Evolutionary conservation across 2,888 invertebrate species (phyloP).

Genomic region (Imbricaverruca yamaguchii): DNA sequence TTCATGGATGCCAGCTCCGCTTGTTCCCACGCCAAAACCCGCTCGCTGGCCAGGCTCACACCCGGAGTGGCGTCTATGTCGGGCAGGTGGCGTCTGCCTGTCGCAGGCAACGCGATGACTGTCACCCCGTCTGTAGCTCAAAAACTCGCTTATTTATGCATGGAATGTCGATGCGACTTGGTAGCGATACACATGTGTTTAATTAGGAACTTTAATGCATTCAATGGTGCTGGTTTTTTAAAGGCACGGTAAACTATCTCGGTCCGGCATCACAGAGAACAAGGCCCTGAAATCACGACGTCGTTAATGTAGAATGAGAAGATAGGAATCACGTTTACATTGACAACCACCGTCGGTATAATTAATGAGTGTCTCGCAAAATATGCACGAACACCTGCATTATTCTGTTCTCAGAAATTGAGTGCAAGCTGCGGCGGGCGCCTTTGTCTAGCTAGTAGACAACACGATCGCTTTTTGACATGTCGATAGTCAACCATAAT

Average conservation of each 20-base stretch:
- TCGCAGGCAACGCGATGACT: too few relatives aligned
- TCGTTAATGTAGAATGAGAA: background rate
- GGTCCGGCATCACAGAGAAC: background rate
- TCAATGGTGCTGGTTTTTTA: constrained; percentile 4
- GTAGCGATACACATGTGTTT: background rate
- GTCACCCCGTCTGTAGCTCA: background rate
- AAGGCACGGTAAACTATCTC: background rate
- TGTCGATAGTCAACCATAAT: too few relatives aligned
- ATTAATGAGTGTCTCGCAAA: background rate
- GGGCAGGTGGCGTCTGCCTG: too few relatives aligned
- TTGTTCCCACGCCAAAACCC: too few relatives aligned
- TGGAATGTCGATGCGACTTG: background rate
- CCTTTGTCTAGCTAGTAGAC: too few relatives aligned
- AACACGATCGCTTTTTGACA: too few relatives aligned
- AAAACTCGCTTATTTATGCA: constrained; percentile 4
- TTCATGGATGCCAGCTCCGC: too few relatives aligned
- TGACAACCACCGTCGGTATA: background rate
- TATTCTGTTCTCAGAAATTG: background rate
- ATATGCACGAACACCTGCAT: constrained; percentile 1
- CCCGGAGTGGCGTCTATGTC: too few relatives aligned
- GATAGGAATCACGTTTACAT: background rate
- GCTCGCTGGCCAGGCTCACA: too few relatives aligned
- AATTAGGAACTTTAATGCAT: background rate
- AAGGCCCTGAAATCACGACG: constrained; percentile 8
- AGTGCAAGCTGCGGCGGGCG: background rate